Evolutionary conservation across 2,888 invertebrate species (phyloP).

Genomic region (Latrodectus elegans): DNA sequence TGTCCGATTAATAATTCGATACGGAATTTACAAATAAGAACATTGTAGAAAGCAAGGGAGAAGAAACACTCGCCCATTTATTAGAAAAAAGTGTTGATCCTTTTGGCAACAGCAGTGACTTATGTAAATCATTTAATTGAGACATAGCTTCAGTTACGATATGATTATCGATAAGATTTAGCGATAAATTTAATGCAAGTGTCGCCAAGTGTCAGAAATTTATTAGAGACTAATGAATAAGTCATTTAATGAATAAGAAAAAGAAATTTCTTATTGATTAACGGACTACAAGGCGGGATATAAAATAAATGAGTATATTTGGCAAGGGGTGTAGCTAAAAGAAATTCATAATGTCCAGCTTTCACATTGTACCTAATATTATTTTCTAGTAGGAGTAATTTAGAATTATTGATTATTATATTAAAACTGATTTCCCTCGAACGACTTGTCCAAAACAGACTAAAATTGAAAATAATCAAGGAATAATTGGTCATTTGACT

Average conservation of each 20-base stretch:
- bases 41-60: not conserved
- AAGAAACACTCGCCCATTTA: slow-evolving; percentile 30
- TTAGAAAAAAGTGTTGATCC: slow-evolving; percentile 14
- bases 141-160: slow-evolving; percentile 17
- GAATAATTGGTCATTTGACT: too few relatives aligned
- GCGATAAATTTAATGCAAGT: slow-evolving; percentile 44
- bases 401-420: too few relatives aligned
- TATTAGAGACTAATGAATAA: slow-evolving; percentile 4
- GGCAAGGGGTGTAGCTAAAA: too few relatives aligned
- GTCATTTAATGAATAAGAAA: not conserved
- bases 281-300: not conserved
- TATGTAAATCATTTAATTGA: slow-evolving; percentile 38
- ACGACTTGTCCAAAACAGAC: too few relatives aligned
- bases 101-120: slow-evolving; percentile 6
- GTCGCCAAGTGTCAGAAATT: slow-evolving; percentile 34
- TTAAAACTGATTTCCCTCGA: too few relatives aligned
- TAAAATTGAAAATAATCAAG: too few relatives aligned
- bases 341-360: too few relatives aligned
- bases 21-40: slow-evolving; percentile 28
- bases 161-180: slow-evolving; percentile 45
- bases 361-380: too few relatives aligned
- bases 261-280: not conserved
- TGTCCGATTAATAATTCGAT: slow-evolving; percentile 49
- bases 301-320: too few relatives aligned
- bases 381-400: too few relatives aligned